A percentile compares a stretch with the other conserved stretches of the same genome.
These are phyloP conservation scores for Danaus melanippus DNA, from an alignment of 1,140 invertebrate genomes.

Conservation along the genomic window DNA sequence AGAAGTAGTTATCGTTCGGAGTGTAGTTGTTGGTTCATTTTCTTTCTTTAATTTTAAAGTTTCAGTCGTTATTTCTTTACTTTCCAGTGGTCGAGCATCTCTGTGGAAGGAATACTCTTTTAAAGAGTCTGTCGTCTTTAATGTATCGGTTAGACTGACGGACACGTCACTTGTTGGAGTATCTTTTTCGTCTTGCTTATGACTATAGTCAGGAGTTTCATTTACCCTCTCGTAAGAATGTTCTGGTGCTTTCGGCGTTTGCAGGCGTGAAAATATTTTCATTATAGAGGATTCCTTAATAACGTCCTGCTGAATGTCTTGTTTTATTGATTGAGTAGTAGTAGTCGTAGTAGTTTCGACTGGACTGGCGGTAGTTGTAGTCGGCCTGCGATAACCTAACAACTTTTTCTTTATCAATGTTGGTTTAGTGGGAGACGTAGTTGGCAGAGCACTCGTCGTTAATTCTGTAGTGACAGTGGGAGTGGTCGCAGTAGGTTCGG, in stretches of 20 bases:
- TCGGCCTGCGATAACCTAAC: conserved; percentile 37
- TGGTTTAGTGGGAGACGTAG: conserved; percentile 57
- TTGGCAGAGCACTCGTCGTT: conserved; percentile 65
- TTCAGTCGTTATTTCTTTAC: conserved; percentile 48
- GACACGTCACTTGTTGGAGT: conserved; percentile 68
- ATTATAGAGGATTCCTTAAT: conserved; percentile 67
- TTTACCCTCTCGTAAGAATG: conserved; percentile 40
- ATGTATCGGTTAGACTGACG: conserved; percentile 46
- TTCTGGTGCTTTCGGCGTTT: conserved; percentile 33
- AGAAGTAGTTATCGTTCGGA: conserved; percentile 35
- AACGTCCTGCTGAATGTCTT: conserved; percentile 23
- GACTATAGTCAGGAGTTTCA: conserved; percentile 60
- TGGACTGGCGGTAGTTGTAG: conserved; percentile 46
- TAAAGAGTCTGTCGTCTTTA: conserved; percentile 33
- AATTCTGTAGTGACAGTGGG: conserved; percentile 59
- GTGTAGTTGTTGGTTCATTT: conserved; percentile 38
- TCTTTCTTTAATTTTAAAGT: conserved; percentile 28
- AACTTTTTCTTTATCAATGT: conserved; percentile 60
- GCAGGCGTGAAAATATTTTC: conserved; percentile 60
- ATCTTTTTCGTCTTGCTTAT: conserved; percentile 71
- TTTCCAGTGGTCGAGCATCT: conserved; percentile 56
- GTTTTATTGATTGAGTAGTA: conserved; percentile 37
- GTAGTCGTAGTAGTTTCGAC: conserved; percentile 56
- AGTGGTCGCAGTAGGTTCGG: conserved; percentile 45
- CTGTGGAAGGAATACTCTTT: conserved; percentile 61